Conservation (phyloP, 2,888 invertebrate genomes). For the Aquatica leii region DNA sequence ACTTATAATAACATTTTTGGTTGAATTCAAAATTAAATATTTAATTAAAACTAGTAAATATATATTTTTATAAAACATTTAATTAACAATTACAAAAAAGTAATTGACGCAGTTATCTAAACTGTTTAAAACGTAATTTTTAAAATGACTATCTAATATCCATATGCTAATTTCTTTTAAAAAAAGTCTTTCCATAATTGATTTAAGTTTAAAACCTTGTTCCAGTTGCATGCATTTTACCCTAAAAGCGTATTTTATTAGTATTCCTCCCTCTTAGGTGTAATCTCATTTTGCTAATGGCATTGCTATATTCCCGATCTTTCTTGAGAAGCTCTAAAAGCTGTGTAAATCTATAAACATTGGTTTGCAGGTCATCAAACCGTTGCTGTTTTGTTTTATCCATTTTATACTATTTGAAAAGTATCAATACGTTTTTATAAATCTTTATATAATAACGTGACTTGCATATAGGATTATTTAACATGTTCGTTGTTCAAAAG, state of each 20-base stretch:
- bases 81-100: no score
- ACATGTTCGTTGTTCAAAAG: no score
- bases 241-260: conserved; percentile 32
- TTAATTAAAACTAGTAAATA: no score
- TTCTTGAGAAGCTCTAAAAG: conserved; percentile 43
- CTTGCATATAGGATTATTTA: no score
- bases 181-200: not conserved
- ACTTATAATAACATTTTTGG: no score
- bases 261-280: conserved; percentile 28
- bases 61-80: no score
- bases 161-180: not conserved
- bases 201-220: conserved; percentile 7
- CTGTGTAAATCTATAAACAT: conserved; percentile 46
- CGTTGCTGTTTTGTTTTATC: conserved; percentile 37
- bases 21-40: no score
- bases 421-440: no score
- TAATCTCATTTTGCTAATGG: conserved; percentile 45
- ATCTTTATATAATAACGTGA: no score
- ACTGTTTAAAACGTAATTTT: no score
- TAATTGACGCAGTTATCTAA: no score
- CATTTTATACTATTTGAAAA: conserved; percentile 22
- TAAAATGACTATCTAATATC: not conserved
- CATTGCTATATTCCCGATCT: conserved; percentile 34
- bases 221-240: conserved; percentile 17
- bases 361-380: conserved; percentile 43